Base-by-base conservation (phyloP, 2,888 invertebrate genomes). In the Mythimna lalbum region DNA sequence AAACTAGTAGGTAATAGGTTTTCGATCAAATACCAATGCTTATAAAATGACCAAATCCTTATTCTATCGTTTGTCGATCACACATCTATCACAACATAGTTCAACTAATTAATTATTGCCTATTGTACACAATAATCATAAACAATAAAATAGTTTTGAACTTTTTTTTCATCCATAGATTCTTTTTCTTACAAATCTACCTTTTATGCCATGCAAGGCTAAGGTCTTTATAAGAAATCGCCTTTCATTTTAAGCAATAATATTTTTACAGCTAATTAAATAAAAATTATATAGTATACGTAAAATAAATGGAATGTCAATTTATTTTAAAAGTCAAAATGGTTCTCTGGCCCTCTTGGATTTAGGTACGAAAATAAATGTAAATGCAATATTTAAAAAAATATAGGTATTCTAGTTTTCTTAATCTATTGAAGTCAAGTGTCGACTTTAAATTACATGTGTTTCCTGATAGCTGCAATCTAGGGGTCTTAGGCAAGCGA, bases 71-170 rank as follows among this genome's bases (percentile, higher is more conserved):
- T 80, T 76, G 75, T 66, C 76, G 69, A 84, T 85, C 85, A 85
- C 85, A 83, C 83, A 62, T 73, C 56, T 85, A 85, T 85, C 84
- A 84, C 85, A 84, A 83, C 75, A 67, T 59, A 77, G 67, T 78
- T 81, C 69, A 62, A 70, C 43, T 61, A 63, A 43, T 63, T 61
- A 63, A 43, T 63, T 61, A 70, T 50, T 61, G 60, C 56, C 77
- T 75, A 76, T 36, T 31, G 21, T 57, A 61, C 55, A 74, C 56
- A 75, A 62, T 4, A 63, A 63, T 36, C 36, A 36, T 75, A 52
- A 52, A 68, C 60, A 74, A 68, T 43, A 73, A 50, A 7, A 61
- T 23, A 4, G 47, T 23, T 61, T 75, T 64, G 55, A 76, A 71
- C 60, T 71, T 63, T 31, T 73, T 56, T 50, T 23, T 27, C 14